Base-by-base conservation (phyloP, 2,888 invertebrate species). In the Limnephilus rhombicus region DNA sequence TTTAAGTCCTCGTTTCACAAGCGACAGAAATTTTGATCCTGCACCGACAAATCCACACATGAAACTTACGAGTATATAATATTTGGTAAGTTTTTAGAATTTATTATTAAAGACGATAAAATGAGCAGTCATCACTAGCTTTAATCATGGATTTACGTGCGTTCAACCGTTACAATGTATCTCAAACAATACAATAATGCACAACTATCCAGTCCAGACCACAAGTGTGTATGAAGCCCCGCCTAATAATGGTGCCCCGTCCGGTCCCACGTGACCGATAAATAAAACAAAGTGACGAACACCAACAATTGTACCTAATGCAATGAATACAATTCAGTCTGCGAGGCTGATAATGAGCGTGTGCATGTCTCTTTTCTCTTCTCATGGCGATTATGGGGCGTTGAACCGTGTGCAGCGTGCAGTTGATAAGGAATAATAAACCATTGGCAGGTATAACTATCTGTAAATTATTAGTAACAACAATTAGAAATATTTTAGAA, bases 241-340 rank as follows among this genome's bases (percentile, higher is more conserved):
- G 49, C 15, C 49, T 15, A 49, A 49, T 68, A 68, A 68, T 68
- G n/a, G 68, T 68, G 24, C 1, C 37, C 68, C 88, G 88, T 89
- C 88, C 88, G 88, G 88, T 89, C 88, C 41, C 88, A 80, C 80
- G 88, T 68, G 88, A 89, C 88, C 41, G 41, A 89, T 89, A 37
- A 89, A 89, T 80, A 89, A 89, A 80, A 89, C 88, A 89, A 89
- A 24, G 68, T 68, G 24, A 24, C 24, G 68, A n/a, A 68, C 68
- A 7, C 7, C 68, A 68, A 68, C 68, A 68, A 24, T 53, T 53
- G 53, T n/a, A 68, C 68, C 68, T n/a, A 68, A 68, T 24, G 80
- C 15, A n/a, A 89, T 89, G 88, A 31, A 89, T 89, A n/a, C 18
- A 85, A 85, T n/a, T 85, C 45, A n/a, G 45, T 41, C 34, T n/a